Conservation (phyloP, 2,797 vertebrate species). For the Chrysocyon brachyurus region DNA sequence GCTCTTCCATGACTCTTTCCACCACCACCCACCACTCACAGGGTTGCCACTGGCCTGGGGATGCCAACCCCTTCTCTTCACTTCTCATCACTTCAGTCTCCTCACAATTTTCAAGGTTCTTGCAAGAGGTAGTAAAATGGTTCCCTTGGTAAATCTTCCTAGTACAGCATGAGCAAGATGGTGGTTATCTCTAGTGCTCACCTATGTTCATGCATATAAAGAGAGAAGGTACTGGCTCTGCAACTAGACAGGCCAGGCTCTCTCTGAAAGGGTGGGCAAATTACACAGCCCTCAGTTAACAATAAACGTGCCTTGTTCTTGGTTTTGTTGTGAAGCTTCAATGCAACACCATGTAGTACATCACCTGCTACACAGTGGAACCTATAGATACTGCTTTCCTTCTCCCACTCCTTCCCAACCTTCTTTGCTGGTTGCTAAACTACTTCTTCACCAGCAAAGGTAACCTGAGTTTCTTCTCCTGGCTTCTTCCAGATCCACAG, state of each 20-base stretch:
- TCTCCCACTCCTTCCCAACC: neutral
- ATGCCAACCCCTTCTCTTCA: neutral
- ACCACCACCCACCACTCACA: neutral
- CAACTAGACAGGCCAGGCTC: neutral
- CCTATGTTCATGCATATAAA: neutral
- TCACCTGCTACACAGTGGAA: neutral
- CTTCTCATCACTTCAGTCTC: neutral
- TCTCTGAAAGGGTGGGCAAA: neutral
- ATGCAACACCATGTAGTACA: neutral
- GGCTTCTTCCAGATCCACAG: neutral
- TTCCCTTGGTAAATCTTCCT: neutral
- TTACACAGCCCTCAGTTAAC: neutral
- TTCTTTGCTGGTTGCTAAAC: neutral
- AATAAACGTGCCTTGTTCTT: neutral
- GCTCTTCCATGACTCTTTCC: neutral
- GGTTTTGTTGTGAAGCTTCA: neutral
- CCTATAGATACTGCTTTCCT: neutral
- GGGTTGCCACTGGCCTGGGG: neutral
- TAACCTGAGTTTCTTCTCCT: neutral
- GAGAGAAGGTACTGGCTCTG: neutral
- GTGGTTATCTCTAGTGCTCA: neutral
- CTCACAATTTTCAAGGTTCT: neutral
- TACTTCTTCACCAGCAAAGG: constrained; percentile 48
- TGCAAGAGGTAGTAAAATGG: constrained; percentile 8
- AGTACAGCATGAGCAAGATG: neutral